Evolutionary conservation across 2,113 vertebrate genomes (phyloP).

Genomic region (Atherinomorus stipes): DNA sequence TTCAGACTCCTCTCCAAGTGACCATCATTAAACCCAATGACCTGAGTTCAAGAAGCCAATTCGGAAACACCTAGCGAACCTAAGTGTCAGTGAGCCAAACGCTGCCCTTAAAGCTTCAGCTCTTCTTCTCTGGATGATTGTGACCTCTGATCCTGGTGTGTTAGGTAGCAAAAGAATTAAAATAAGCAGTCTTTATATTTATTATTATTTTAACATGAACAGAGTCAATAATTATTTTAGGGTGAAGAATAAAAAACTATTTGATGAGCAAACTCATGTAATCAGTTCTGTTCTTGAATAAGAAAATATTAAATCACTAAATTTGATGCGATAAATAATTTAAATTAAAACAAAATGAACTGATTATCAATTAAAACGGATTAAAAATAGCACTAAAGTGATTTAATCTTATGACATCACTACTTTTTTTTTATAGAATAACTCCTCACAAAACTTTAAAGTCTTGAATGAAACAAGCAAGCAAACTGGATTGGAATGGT

Average conservation of each 20-base stretch:
- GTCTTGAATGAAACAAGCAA: slow-evolving; percentile 17
- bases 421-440: too few relatives aligned
- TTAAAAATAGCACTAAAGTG: background rate
- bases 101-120: slow-evolving; percentile 3
- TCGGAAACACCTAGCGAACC: slow-evolving; percentile 32
- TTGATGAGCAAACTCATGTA: background rate
- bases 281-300: background rate
- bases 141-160: slow-evolving; percentile 50
- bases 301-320: slow-evolving; percentile 6
- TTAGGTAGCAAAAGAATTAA: background rate
- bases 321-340: background rate
- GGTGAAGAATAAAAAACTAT: background rate
- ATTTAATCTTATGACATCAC: too few relatives aligned
- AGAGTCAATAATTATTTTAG: background rate
- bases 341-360: background rate
- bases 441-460: background rate
- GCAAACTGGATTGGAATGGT: slow-evolving; percentile 45
- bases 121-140: slow-evolving; percentile 22
- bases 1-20: slow-evolving; percentile 59
- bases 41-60: slow-evolving; percentile 55
- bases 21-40: slow-evolving; percentile 61
- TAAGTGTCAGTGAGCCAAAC: slow-evolving; percentile 56
- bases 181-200: background rate
- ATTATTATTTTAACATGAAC: background rate
- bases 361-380: background rate